Base-by-base conservation (phyloP, 1,140 invertebrate species). In the Nasonia longicornis region DNA sequence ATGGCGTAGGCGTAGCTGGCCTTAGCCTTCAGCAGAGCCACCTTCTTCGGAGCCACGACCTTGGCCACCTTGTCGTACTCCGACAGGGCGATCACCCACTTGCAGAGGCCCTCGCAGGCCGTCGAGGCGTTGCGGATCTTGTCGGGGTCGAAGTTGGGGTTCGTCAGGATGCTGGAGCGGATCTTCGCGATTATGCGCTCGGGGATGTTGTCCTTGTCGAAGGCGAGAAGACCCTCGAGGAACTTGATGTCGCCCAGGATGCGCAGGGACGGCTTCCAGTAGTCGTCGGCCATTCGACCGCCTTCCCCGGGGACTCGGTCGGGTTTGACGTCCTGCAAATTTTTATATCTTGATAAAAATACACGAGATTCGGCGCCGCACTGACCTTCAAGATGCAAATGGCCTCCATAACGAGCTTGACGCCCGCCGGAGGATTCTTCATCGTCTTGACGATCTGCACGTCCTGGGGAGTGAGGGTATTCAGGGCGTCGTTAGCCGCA, bases 401-500 rank as follows among this genome's bases (percentile, higher is more conserved):
- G 42, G 97, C 97, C 91, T 99, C 98, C 96, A 99, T 98, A 4
- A 98, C 97, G 82, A 99, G 91, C 86, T 95, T 96, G 3, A 99
- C 96, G 71, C 96, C 97, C 86, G 95, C 94, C 0, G 98, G 98
- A 3, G 98, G 98, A 91, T 96, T 97, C 91, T 98, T 98, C 98
- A 99, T 99, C 3, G 97, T 95, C 90, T 98, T 99, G 14, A 99
- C 96, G 73, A 98, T 94, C 63, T 96, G 96, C 82, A 99, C 98
- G 90, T 99, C 98, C 45, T 95, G 94, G 2, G 96, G 94, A 45
- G 97, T 98, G 2, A 99, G 91, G 0, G 97, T 98, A 85, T 99
- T 97, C 0, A 99, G 90, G 7, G 98, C 97, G 0, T 94, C 93
- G 71, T 97, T 91, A 8, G 98, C 98, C 8, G 94, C 93, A 86